Base-by-base conservation (phyloP, 1,140 invertebrate species). In the Chironomus tepperi region DNA sequence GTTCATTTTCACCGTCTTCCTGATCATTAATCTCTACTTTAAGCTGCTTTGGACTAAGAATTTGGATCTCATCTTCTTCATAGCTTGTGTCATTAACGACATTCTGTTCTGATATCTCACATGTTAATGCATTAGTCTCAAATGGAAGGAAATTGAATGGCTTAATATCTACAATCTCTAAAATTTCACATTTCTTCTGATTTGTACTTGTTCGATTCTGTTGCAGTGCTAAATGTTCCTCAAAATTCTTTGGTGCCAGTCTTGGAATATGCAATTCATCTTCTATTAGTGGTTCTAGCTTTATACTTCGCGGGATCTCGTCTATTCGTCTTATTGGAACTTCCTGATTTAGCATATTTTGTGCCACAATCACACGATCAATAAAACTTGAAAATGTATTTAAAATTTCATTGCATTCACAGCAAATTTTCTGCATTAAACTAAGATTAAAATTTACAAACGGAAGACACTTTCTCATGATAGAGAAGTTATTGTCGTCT, bases 311-410 rank as follows among this genome's bases (percentile, higher is more conserved):
- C 19, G 65, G 19, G 19, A 70, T 70, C 18, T 10, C 24, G 24
- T 34, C n/a, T 12, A 57, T 57, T 57, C 47, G 9, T 57, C n/a
- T 34, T 34, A 34, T 5, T 34, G 24, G 24, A 34, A 34, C 5
- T 10, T 57, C 9, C n/a, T 57, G 47, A 19, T 70, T 21, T 18
- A 70, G n/a, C 3, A 19, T 18, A 21, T 21, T 70, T 70, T 70
- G 65, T 8, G 65, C 16, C 9, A 19, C 19, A 19, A 70, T n/a
- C 6, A 70, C 10, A 5, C 19, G n/a, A 21, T 70, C 65, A 19
- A 70, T 70, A 70, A 70, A 70, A 12, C 65, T 19, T 6, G 65
- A 70, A 70, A 70, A 70, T 70, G 65, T 70, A 18, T 70, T 70
- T 18, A 70, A 21, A 19, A 18, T 70, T 18, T 18, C 18, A 5